Base-by-base conservation (phyloP, 2,113 vertebrate genomes). In the Rhadina sibilatrix region DNA sequence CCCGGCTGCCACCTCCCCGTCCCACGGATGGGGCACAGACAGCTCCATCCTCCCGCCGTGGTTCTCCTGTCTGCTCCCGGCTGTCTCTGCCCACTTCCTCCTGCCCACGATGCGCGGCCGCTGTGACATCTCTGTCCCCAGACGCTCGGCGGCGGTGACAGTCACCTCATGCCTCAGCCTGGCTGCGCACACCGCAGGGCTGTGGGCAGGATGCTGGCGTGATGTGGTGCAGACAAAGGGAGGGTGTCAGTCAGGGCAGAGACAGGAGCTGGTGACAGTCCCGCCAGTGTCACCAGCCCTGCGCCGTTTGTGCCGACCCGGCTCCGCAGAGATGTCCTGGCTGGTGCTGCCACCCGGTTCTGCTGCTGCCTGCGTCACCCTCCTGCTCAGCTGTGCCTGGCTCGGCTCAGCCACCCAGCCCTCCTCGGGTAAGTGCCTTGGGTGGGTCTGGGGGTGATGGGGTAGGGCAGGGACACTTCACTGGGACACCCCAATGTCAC, bases 91-190 rank as follows among this genome's bases (percentile, higher is more conserved):
- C 20, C 3, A 12, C 31, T 84, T 93, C 90, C 44, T 82, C 78
- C 69, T 74, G 6, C 30, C 11, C 8, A 0, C 2, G 5, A 6
- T 0, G 0, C 2, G 11, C 3, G 1, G 1, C 1, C 23, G 18
- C 40, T 0, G 17, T 23, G 40, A 12, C 0, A 82, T 1, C 20
- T 47, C 53, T 57, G 9, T 0, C 1, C 6, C 3, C 0, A 6
- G 2, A 4, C 3, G 10, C 44, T 63, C 0, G 0, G 15, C 0
- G 0, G 11, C 0, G 4, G 15, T 5, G 33, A 40, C 25, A 8
- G 46, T 12, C 30, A 9, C 13, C 50, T 40, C 6, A 0, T 2
- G 15, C 30, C 63, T 10, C 37, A 0, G 12, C n/a, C 49, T 44
- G 44, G 3, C 42, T 11, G 47, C 0, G 1, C 1, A 0, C 68